Evolutionary conservation across 2,888 invertebrate genomes (phyloP).

Genomic region (Koerneria pararmatus): DNA sequence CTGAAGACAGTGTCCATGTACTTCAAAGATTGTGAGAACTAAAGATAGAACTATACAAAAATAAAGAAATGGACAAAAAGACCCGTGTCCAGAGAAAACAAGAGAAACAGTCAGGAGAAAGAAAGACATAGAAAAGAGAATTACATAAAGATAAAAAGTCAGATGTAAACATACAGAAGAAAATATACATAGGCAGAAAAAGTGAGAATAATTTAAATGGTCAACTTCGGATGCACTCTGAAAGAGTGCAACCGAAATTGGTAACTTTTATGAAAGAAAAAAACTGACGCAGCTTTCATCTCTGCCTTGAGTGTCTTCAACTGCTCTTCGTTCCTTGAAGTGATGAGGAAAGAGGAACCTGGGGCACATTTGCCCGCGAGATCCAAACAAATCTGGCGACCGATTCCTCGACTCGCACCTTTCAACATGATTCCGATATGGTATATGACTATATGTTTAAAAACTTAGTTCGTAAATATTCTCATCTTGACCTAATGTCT

Average conservation of each 20-base stretch:
- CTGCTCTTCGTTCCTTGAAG: slow-evolving; percentile 10
- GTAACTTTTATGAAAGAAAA: neutral
- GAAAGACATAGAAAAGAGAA: too few species aligned
- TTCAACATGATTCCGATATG: too few species aligned
- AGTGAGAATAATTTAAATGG: neutral
- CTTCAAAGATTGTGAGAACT: neutral
- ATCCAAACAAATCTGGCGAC: slow-evolving; percentile 15
- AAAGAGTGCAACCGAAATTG: neutral
- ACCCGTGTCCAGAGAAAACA: neutral
- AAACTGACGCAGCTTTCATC: slow-evolving; percentile 8
- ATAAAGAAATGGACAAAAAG: neutral
- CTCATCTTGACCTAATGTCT: too few species aligned
- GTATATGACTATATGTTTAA: too few species aligned
- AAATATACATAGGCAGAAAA: neutral
- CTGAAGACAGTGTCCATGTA: neutral
- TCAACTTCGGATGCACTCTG: neutral
- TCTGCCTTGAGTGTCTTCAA: slow-evolving; percentile 12
- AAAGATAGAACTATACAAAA: neutral
- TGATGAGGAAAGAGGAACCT: slow-evolving; percentile 15
- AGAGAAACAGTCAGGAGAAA: neutral
- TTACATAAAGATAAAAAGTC: too few species aligned
- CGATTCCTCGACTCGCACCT: slow-evolving; percentile 21
- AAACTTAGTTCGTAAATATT: too few species aligned
- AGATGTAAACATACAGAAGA: neutral
- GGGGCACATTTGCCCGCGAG: neutral